A percentile compares a stretch with the other conserved stretches of the same genome.
phyloP scores from a whole-genome alignment of 1,140 invertebrate species.

The Apocrypta bakeri region DNA sequence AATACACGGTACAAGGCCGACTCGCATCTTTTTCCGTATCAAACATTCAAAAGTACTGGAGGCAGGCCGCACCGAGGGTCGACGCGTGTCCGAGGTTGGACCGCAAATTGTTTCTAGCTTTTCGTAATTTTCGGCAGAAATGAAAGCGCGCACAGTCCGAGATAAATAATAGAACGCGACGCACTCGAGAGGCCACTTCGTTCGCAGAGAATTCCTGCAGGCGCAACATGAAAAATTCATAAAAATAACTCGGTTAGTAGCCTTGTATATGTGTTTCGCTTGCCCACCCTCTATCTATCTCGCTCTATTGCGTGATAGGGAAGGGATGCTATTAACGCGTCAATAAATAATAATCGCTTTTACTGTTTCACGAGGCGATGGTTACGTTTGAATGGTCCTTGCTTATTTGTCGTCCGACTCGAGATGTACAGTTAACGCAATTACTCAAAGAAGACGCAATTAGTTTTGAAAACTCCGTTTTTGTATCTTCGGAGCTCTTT shows the following conservation, averaged over 20 bases:
- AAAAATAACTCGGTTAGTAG: conserved; percentile 25
- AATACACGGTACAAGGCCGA: neutral
- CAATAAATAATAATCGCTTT: conserved; percentile 19
- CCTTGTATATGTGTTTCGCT: neutral
- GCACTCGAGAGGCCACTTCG: conserved; percentile 26
- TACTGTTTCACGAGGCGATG: neutral
- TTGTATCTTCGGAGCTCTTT: neutral
- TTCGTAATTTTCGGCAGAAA: conserved; percentile 42
- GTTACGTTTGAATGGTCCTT: neutral
- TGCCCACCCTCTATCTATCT: no score
- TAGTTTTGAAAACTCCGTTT: neutral
- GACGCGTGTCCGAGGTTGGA: conserved; percentile 25
- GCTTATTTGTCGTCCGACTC: neutral
- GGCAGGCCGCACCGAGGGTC: neutral
- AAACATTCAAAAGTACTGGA: conserved; percentile 43
- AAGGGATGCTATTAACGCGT: conserved; percentile 3
- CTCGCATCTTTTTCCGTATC: conserved; percentile 38
- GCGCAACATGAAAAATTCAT: conserved; percentile 17
- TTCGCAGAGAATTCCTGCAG: neutral
- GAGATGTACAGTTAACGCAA: neutral
- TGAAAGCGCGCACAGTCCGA: neutral
- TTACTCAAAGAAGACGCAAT: neutral
- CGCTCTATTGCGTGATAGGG: neutral
- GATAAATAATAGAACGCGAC: conserved; percentile 45
- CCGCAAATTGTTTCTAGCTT: conserved; percentile 50